Base-by-base conservation (phyloP, 2,113 vertebrate genomes). In the Suricata suricatta region DNA sequence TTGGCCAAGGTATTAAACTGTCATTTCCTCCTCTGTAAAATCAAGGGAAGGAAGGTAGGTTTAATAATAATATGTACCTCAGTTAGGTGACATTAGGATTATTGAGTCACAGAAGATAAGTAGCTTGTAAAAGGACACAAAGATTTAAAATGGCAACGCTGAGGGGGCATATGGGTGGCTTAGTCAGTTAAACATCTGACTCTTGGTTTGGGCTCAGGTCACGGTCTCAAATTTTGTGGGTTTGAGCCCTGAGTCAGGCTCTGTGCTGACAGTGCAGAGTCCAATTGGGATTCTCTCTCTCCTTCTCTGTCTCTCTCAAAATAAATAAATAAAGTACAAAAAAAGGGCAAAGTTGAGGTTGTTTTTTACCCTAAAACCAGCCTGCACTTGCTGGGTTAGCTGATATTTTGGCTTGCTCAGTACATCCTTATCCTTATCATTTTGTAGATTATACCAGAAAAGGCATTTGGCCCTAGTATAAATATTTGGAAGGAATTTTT, bases 1-100 rank as follows among this genome's bases (percentile, higher is more conserved):
- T 25, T 93, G 81, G 64, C 38, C 14, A 83, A 52, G 35, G 31
- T 60, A 69, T 47, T 71, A 86, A 91, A 47, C 11, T 16, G 35
- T 41, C 23, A 5, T 41, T 76, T 97, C 50, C 38, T 91, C 44
- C 66, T 79, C 69, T 89, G 33, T 57, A 79, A 96, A 82, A 66
- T 29, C 1, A 11, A 1, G 41, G 38, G 25, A 10, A 23, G 16
- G n/a, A 31, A 1, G 25, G n/a, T 4, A 21, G 17, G 29, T 7
- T 38, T 50, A 47, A 35, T 25, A 76, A 80, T 41, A n/a, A 33
- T 23, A 72, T 25, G 8, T 33, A 86, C 19, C 25, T 64, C 60
- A 5, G 7, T 57, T 38, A 41, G 87, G 47, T 63, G 33, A 81
- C 57, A 3, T 74, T 44, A 90, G 8, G 8, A 77, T 57, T 64